Percentiles rank a stretch among this genome's conserved stretches.
Evolutionary conservation across 2,888 invertebrate species (phyloP).

Genomic region (Cephus pygmeus): DNA sequence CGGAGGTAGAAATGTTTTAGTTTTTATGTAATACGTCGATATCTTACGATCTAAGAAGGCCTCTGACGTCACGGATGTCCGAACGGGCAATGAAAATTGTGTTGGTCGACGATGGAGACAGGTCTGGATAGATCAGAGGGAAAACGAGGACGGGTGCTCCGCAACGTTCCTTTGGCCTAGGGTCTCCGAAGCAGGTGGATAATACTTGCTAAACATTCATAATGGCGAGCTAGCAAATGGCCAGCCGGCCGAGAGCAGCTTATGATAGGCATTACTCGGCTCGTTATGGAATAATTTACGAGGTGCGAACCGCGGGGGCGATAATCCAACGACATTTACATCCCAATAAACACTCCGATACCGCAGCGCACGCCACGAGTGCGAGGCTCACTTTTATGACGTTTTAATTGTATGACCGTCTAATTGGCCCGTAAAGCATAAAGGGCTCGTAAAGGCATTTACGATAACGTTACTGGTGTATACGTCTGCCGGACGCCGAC

Average conservation of each 20-base stretch:
- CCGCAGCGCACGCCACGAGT: conserved; percentile 31
- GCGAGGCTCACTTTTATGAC: conserved; percentile 56
- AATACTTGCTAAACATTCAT: conserved; percentile 45
- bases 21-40: background rate
- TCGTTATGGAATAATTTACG: conserved; percentile 66
- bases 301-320: conserved; percentile 65
- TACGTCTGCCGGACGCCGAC: conserved; percentile 25
- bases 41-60: background rate
- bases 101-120: background rate
- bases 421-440: conserved; percentile 60
- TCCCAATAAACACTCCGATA: conserved; percentile 64
- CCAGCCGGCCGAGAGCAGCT: conserved; percentile 55
- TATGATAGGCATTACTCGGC: conserved; percentile 65
- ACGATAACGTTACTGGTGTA: conserved; percentile 44
- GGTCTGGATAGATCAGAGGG: background rate
- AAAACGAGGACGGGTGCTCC: background rate
- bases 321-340: conserved; percentile 67
- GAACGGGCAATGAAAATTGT: background rate
- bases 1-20: background rate
- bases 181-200: conserved; percentile 35
- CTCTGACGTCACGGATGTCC: background rate
- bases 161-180: background rate
- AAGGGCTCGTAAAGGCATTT: conserved; percentile 56
- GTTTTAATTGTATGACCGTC: conserved; percentile 60
- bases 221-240: conserved; percentile 49